Conservation (phyloP, 2,888 invertebrate genomes). For the Philonicus albiceps region DNA sequence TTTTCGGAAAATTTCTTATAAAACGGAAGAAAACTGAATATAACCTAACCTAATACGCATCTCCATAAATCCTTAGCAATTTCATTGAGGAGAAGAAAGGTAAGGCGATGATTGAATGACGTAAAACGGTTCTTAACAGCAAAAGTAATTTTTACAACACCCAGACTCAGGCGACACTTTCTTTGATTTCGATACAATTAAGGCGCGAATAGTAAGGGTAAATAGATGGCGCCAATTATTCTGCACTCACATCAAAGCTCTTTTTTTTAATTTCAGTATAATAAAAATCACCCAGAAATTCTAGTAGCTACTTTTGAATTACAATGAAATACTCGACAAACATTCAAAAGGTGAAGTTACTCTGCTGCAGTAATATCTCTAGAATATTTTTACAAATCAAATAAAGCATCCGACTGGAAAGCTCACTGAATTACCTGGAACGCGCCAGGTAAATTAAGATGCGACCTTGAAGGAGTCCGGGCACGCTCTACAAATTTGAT, state of each 20-base stretch:
- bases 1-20: background rate
- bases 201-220: background rate
- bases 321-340: background rate
- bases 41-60: background rate
- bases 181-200: background rate
- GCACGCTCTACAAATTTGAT: background rate
- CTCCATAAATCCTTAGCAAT: background rate
- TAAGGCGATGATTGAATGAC: background rate
- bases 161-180: background rate
- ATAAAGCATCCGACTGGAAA: background rate
- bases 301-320: background rate
- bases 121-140: background rate
- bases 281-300: background rate
- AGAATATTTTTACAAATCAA: background rate
- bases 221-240: background rate
- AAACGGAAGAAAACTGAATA: background rate
- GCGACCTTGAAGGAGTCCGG: background rate
- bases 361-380: background rate
- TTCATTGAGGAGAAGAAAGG: background rate
- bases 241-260: background rate
- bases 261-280: background rate
- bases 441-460: background rate
- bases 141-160: background rate
- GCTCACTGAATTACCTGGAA: background rate
- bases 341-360: background rate